Evolutionary conservation across 2,113 vertebrate genomes (phyloP).

Genomic region (western clawed frog (Xenopus tropicalis)): UCB_Xtro_10.0 CM004444.2:95087001-95087500

Average conservation of each 20-base stretch:
- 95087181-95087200: constrained; percentile 59
- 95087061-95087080: constrained; percentile 22
- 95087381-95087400: no score
- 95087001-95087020: no score
- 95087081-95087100: constrained; percentile 20
- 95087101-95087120: constrained; percentile 19
- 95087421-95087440: no score
- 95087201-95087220: constrained; percentile 58
- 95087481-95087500: no score
- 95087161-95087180: constrained; percentile 54
- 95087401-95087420: no score
- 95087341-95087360: not conserved
- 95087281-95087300: not conserved
- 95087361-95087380: no score
- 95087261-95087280: not conserved
- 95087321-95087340: no score
- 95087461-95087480: no score
- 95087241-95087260: not conserved
- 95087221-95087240: constrained; percentile 41
- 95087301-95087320: no score
- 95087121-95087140: constrained; percentile 20
- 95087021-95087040: no score
- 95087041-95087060: no score
- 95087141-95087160: constrained; percentile 35
- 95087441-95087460: no score